Percentiles rank a stretch among this genome's conserved stretches.
Conservation (phyloP, 2,113 vertebrate species). For the Elephas maximus region DNA sequence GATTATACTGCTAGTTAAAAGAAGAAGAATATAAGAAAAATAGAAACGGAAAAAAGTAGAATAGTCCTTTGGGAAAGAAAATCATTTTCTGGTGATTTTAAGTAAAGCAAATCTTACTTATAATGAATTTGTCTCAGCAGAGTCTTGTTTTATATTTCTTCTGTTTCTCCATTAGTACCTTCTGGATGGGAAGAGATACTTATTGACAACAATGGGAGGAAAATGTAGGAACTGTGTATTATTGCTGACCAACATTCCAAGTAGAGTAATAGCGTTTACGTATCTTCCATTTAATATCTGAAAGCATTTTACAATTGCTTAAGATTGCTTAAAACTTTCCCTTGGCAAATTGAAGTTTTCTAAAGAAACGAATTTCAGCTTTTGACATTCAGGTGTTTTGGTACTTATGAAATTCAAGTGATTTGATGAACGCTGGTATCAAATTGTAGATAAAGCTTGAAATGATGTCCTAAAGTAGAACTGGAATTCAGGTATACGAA, state of each 20-base stretch:
- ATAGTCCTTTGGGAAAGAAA: neutral
- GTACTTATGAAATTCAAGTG: neutral
- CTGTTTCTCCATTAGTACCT: neutral
- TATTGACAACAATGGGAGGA: neutral
- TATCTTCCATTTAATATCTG: slow-evolving; percentile 25
- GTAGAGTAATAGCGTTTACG: neutral
- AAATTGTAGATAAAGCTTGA: neutral
- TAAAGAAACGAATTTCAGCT: neutral
- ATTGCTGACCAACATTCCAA: neutral
- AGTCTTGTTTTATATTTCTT: neutral
- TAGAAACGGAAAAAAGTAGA: neutral
- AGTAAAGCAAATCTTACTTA: neutral
- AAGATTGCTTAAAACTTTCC: neutral
- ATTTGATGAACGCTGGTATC: neutral
- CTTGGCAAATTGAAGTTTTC: slow-evolving; percentile 18
- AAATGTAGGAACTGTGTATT: neutral
- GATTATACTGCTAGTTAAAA: neutral
- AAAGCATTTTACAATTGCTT: slow-evolving; percentile 19
- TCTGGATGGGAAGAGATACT: neutral
- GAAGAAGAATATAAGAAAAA: neutral
- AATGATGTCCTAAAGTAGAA: neutral
- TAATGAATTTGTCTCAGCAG: neutral
- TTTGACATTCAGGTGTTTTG: neutral
- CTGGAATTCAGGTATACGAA: neutral
- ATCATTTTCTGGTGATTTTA: neutral